A percentile compares a stretch with the other conserved stretches of the same genome.
phyloP scores from a whole-genome alignment of 2,888 invertebrate species.

The Acanthoscelides obtectus region DNA sequence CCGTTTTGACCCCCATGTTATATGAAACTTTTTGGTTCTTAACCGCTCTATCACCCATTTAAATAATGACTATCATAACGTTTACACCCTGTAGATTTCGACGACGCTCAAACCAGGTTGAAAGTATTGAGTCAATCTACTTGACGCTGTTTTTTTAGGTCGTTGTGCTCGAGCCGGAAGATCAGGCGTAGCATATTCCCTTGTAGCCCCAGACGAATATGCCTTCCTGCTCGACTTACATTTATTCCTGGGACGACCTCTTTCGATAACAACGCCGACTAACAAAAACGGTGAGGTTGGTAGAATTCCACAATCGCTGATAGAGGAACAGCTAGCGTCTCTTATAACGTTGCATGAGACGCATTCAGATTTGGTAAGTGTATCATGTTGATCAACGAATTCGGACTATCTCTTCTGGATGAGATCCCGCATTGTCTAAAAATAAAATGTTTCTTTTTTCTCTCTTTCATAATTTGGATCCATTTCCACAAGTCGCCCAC shows the following conservation, averaged over 20 bases:
- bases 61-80: too few relatives aligned
- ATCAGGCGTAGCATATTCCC: slow-evolving; percentile 85
- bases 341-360: slow-evolving; percentile 70
- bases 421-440: too few relatives aligned
- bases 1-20: too few relatives aligned
- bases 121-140: too few relatives aligned
- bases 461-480: too few relatives aligned
- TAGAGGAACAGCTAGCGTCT: slow-evolving; percentile 80
- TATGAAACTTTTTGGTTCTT: too few relatives aligned
- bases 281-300: slow-evolving; percentile 64
- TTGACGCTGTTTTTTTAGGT: slow-evolving; percentile 52
- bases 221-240: slow-evolving; percentile 92
- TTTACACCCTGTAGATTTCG: too few relatives aligned
- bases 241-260: slow-evolving; percentile 79
- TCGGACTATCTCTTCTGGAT: too few relatives aligned
- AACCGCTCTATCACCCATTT: too few relatives aligned
- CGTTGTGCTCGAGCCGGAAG: slow-evolving; percentile 95
- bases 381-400: background rate
- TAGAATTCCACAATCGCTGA: slow-evolving; percentile 68
- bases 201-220: slow-evolving; percentile 86
- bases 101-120: too few relatives aligned
- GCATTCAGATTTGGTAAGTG: slow-evolving; percentile 68
- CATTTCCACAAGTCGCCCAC: too few relatives aligned
- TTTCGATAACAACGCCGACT: slow-evolving; percentile 53
- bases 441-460: too few relatives aligned